A percentile compares a stretch with the other conserved stretches of the same genome.
These are phyloP conservation scores for Acrocephalus arundinaceus DNA, from an alignment of 2,113 vertebrate species.

Conservation along the genomic window DNA sequence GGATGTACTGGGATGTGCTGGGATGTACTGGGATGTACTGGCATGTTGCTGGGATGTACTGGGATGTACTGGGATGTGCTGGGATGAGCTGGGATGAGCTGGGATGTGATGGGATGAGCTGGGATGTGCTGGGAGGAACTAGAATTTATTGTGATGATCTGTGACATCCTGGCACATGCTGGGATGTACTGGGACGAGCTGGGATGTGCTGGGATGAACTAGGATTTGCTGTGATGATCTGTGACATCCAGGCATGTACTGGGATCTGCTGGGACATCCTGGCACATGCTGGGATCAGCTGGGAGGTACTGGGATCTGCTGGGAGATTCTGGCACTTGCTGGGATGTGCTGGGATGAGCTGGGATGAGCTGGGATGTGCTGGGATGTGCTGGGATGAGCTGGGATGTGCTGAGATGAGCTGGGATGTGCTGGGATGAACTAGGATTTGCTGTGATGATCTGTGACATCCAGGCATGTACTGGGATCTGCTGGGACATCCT, in stretches of 20 bases:
- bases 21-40: too few relatives aligned
- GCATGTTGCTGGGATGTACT: too few relatives aligned
- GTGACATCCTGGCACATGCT: too few relatives aligned
- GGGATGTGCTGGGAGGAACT: background rate
- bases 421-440: rapidly evolving
- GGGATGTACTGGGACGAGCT: background rate
- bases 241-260: too few relatives aligned
- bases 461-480: too few relatives aligned
- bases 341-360: too few relatives aligned
- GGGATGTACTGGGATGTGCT: rapidly evolving
- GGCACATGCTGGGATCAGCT: rapidly evolving
- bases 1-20: background rate
- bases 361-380: too few relatives aligned
- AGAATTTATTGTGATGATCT: too few relatives aligned
- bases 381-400: rapidly evolving
- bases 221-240: too few relatives aligned
- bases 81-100: background rate
- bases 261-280: background rate
- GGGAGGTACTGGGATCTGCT: too few relatives aligned
- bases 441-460: background rate
- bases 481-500: background rate
- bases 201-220: background rate
- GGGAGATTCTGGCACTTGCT: background rate
- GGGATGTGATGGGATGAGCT: background rate
- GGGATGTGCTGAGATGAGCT: too few relatives aligned